Base-by-base conservation (phyloP, 2,113 vertebrate genomes). In the Piaya cayana region DNA sequence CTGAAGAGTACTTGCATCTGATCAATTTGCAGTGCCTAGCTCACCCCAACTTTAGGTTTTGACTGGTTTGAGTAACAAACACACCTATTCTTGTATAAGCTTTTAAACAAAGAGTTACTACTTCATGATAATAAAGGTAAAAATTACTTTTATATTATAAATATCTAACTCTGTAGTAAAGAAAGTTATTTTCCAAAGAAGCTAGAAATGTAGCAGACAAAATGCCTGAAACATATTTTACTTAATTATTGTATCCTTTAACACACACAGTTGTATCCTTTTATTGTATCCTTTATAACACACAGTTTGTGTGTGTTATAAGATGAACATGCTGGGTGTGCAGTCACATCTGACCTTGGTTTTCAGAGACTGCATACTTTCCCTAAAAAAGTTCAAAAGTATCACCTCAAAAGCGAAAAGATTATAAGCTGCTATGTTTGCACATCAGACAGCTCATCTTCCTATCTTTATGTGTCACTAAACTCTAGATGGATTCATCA, bases 401-500 rank as follows among this genome's bases (percentile, higher is more conserved):
- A 87, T 55, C 81, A 92, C 96, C 95, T 97, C 92, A 88, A 67
- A 96, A 42, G 12, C 15, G 30, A 94, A 96, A 93, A 85, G 83
- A 95, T 94, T 96, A 95, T 87, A 95, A 97, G 87, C 50, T 69
- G 86, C 81, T 37, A 90, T 59, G 92, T 94, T 95, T 96, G 96
- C 94, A 95, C 88, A 81, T 94, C 92, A 97, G 83, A 93, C 86
- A 92, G 79, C 65, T 95, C 92, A 69, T 80, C 77, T 79, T 88
- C 43, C 58, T 76, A 90, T 85, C 93, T 92, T 95, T 95, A 74
- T 83, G 26, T 96, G 96, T 96, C 97, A 96, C 90, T 96, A 96
- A 96, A 95, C 69, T 97, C 93, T 77, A 93, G 95, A 97, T 97
- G 94, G 93, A 97, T 97, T 96, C 97, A 97, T 97, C 97, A 94